Evolutionary conservation across 2,888 invertebrate genomes (phyloP).

Genomic region (Stegophylla sp.): DNA sequence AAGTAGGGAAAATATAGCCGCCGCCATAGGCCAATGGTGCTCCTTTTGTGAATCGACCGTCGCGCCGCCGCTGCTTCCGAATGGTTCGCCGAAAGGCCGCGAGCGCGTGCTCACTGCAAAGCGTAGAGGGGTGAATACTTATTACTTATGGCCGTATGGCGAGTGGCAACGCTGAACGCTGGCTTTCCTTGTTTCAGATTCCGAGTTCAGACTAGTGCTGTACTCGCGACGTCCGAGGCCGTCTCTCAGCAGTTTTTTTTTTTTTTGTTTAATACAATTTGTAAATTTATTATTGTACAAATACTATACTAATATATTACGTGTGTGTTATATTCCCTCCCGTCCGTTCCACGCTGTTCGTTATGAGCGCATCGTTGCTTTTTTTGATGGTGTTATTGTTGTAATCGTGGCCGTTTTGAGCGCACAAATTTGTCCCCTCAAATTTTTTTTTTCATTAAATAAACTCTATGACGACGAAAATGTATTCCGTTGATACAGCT

Average conservation of each 20-base stretch:
- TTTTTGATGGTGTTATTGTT: no score
- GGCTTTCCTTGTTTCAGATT: not conserved
- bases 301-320: no score
- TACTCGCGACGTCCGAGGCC: not conserved
- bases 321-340: no score
- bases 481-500: no score
- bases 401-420: no score
- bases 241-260: no score
- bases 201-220: not conserved
- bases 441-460: no score
- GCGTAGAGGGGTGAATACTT: not conserved
- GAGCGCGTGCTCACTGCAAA: not conserved
- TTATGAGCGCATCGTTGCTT: no score
- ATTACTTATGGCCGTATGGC: not conserved
- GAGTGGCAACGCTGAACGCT: not conserved
- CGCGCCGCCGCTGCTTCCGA: not conserved
- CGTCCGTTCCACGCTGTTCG: not conserved
- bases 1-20: not conserved
- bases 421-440: no score
- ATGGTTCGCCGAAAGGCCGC: not conserved
- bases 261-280: no score
- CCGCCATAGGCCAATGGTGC: not conserved
- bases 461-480: no score
- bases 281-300: no score
- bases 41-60: slow-evolving; percentile 1